Conservation (phyloP, 30 jellyfish, hydroid and myxozoan species). For the Turritopsis rubra region DNA sequence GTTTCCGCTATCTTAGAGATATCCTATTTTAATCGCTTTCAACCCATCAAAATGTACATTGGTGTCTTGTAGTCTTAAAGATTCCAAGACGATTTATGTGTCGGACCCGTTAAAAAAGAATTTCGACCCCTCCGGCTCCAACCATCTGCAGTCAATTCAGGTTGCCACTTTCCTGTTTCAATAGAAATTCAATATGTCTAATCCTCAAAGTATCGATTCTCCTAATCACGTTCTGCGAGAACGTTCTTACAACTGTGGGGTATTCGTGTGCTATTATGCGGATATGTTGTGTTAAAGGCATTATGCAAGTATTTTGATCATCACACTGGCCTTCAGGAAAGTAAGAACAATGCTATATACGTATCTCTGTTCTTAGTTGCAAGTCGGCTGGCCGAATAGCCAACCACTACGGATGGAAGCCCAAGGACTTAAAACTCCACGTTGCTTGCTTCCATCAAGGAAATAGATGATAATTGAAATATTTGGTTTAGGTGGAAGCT, state of each 20-base stretch:
- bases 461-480: too few species aligned
- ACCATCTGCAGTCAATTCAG: background rate
- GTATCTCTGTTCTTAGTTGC: too few species aligned
- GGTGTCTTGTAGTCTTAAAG: background rate
- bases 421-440: too few species aligned
- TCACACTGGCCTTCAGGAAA: too few species aligned
- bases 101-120: background rate
- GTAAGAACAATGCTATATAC: too few species aligned
- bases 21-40: background rate
- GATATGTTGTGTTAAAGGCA: conserved; percentile 17
- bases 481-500: too few species aligned
- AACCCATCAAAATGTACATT: background rate
- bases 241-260: conserved; percentile 40
- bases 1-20: too few species aligned
- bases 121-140: background rate
- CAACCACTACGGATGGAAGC: too few species aligned
- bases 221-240: conserved; percentile 36
- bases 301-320: too few species aligned
- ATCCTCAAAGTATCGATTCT: background rate
- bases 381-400: too few species aligned
- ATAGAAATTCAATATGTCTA: background rate
- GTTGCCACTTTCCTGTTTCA: background rate
- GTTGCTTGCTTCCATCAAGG: too few species aligned
- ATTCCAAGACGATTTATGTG: background rate
- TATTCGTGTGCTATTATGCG: conserved; percentile 38